Conservation (phyloP, 2,888 invertebrate genomes). For the Exephanes ischioxanthus region DNA sequence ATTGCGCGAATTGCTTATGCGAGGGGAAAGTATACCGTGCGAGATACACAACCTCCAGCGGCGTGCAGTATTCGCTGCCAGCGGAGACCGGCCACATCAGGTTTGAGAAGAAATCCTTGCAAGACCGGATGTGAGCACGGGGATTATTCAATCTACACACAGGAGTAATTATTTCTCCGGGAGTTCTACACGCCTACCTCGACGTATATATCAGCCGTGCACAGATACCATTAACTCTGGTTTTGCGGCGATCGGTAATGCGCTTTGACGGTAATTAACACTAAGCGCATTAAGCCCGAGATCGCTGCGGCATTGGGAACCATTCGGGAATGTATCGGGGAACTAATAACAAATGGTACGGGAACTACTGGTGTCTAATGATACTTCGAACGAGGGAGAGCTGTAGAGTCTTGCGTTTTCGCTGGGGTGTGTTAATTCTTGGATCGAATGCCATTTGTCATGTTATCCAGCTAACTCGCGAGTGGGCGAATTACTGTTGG, state of each 20-base stretch:
- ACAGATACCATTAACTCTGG: background rate
- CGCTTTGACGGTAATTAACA: conserved; percentile 64
- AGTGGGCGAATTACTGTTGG: background rate
- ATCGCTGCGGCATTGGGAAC: conserved; percentile 25
- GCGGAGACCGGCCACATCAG: conserved; percentile 37
- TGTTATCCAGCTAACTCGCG: conserved; percentile 37
- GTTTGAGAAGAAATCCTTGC: conserved; percentile 43
- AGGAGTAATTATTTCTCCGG: conserved; percentile 62
- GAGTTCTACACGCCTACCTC: conserved; percentile 53
- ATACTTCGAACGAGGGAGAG: conserved; percentile 12
- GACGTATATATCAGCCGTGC: conserved; percentile 4
- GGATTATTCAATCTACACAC: conserved; percentile 59
- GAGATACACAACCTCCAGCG: background rate
- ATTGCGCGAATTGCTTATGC: conserved; percentile 34
- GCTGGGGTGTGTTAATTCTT: conserved; percentile 53
- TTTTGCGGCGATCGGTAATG: conserved; percentile 28
- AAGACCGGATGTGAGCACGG: conserved; percentile 56
- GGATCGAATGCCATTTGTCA: conserved; percentile 57
- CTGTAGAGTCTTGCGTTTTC: conserved; percentile 14
- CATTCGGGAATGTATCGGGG: conserved; percentile 32
- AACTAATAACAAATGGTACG: conserved; percentile 49
- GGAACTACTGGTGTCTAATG: conserved; percentile 33
- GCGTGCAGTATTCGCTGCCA: background rate
- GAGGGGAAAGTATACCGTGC: conserved; percentile 52
- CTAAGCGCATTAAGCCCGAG: conserved; percentile 48